phyloP scores from a whole-genome alignment of 2,888 invertebrate species.

The Masnerella sp. region DNA sequence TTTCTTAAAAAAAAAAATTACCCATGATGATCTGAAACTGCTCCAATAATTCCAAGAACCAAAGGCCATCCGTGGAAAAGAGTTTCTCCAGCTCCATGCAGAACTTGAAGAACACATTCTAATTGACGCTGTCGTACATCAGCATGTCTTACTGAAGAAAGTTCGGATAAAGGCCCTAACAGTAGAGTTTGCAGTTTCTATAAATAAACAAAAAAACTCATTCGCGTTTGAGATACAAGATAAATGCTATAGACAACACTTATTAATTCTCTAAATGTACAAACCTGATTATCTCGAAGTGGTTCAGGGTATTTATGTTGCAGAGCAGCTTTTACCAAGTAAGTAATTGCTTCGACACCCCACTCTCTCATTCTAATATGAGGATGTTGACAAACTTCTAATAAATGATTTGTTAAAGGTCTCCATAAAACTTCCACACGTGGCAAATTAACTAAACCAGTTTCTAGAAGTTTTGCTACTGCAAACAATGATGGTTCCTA shows the following conservation, averaged over 20 bases:
- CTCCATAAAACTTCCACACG: constrained; percentile 97
- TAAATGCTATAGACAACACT: too few relatives aligned
- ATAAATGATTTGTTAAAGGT: constrained; percentile 95
- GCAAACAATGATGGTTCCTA: constrained; percentile 98
- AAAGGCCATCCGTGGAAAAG: constrained; percentile 97
- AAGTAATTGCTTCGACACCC: constrained; percentile 98
- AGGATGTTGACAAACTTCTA: constrained; percentile 97
- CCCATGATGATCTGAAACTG: constrained; percentile 95
- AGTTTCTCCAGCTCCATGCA: constrained; percentile 95
- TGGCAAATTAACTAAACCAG: constrained; percentile 94
- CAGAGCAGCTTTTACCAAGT: constrained; percentile 93
- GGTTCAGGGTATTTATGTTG: constrained; percentile 91
- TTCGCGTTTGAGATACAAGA: background rate
- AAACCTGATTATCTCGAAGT: constrained; percentile 89
- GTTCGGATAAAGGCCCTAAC: constrained; percentile 92
- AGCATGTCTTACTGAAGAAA: constrained; percentile 92
- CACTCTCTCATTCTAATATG: constrained; percentile 97
- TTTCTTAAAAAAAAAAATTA: constrained; percentile 71
- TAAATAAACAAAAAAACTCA: background rate
- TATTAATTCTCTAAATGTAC: too few relatives aligned
- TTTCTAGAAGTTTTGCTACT: constrained; percentile 98
- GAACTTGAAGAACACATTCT: constrained; percentile 94
- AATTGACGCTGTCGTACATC: constrained; percentile 97
- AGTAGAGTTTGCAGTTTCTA: constrained; percentile 89
- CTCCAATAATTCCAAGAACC: constrained; percentile 96